Percentiles rank a stretch among this genome's conserved stretches.
Evolutionary conservation across 2,888 invertebrate genomes (phyloP).

Genomic region (Deilephila porcellus): DNA sequence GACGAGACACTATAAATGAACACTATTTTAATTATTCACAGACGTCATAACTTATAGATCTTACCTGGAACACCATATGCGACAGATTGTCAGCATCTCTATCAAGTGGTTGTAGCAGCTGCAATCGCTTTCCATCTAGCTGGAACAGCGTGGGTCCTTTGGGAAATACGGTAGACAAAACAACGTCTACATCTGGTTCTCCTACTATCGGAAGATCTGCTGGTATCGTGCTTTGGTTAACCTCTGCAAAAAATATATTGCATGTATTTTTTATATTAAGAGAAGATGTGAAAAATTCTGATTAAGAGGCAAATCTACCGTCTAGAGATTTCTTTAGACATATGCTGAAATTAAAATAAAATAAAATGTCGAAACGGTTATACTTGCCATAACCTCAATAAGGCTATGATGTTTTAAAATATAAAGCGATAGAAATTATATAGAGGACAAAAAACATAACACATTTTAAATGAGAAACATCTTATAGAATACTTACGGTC

Average conservation of each 20-base stretch:
- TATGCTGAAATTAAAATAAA: no score
- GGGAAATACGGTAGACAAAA: slow-evolving; percentile 91
- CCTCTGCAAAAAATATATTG: slow-evolving; percentile 84
- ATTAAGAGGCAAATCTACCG: background rate
- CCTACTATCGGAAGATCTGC: slow-evolving; percentile 93
- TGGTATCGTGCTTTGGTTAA: slow-evolving; percentile 93
- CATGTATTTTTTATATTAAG: background rate
- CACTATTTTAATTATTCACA: no score
- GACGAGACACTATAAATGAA: no score
- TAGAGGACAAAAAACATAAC: background rate
- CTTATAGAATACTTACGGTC: slow-evolving; percentile 88
- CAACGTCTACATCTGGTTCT: slow-evolving; percentile 90
- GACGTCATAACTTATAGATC: no score
- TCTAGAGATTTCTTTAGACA: background rate
- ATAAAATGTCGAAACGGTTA: no score
- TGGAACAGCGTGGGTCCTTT: slow-evolving; percentile 91
- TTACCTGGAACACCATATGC: slow-evolving; percentile 95
- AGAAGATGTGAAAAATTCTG: background rate
- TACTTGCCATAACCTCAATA: no score
- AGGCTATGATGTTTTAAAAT: no score
- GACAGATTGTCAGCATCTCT: slow-evolving; percentile 94
- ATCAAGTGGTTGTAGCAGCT: slow-evolving; percentile 92
- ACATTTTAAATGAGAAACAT: background rate
- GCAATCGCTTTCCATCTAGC: slow-evolving; percentile 92
- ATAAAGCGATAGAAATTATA: no score